Percentiles rank a stretch among this genome's conserved stretches.
Evolutionary conservation across 2,888 invertebrate species (phyloP).

Genomic region (Ectropis crepuscularia): DNA sequence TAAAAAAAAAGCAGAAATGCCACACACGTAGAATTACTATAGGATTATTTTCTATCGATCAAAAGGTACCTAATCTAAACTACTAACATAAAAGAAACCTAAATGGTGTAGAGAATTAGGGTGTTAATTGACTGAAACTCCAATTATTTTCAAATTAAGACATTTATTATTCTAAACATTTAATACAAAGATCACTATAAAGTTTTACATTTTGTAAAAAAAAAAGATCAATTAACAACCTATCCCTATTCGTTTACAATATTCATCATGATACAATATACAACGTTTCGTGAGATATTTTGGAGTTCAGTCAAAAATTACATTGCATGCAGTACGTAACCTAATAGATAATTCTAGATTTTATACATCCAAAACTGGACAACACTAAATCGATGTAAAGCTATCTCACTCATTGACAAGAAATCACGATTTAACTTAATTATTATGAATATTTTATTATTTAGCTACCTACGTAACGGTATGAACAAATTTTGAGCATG

Average conservation of each 20-base stretch:
- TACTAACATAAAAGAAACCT: constrained; percentile 25
- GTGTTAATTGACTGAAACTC: constrained; percentile 85
- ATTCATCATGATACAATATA: constrained; percentile 52
- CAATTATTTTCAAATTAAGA: constrained; percentile 75
- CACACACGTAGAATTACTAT: constrained; percentile 29
- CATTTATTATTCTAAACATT: constrained; percentile 81
- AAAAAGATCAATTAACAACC: constrained; percentile 82
- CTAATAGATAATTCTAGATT: constrained; percentile 34
- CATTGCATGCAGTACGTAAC: constrained; percentile 51
- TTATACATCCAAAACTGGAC: constrained; percentile 53
- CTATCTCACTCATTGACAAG: constrained; percentile 77
- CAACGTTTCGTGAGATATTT: constrained; percentile 62
- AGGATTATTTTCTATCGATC: constrained; percentile 5
- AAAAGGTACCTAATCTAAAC: constrained; percentile 16
- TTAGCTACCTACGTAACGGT: constrained; percentile 31
- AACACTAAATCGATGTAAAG: constrained; percentile 51
- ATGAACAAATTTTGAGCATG: constrained; percentile 39
- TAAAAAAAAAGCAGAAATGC: constrained; percentile 58
- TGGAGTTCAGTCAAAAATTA: constrained; percentile 83
- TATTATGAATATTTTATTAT: constrained; percentile 39
- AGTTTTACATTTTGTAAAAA: constrained; percentile 73
- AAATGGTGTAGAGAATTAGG: constrained; percentile 72
- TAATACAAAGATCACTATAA: constrained; percentile 75
- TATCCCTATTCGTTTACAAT: constrained; percentile 71
- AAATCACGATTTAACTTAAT: constrained; percentile 56